Percentiles rank a stretch among this genome's conserved stretches.
phyloP scores from a whole-genome alignment of 2,113 vertebrate genomes.

The Oncorhynchus clarkii region DNA sequence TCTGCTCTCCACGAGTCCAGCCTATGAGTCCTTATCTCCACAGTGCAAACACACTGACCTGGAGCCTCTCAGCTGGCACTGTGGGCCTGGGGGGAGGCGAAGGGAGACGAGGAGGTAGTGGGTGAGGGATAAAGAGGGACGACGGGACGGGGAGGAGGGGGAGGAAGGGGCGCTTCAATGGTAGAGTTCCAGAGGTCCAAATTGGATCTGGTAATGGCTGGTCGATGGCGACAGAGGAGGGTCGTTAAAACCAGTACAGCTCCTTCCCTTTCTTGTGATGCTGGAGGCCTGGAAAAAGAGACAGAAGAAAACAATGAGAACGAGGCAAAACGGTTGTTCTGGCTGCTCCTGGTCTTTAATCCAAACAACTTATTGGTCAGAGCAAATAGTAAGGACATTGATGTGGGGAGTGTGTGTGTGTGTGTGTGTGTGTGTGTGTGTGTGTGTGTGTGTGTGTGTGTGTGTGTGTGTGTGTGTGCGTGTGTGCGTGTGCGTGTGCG shows the following conservation, averaged over 20 bases:
- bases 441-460: too few relatives aligned
- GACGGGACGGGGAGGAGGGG: constrained; percentile 39
- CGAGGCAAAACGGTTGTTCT: constrained; percentile 65
- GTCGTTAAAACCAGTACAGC: constrained; percentile 81
- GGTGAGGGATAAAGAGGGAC: constrained; percentile 24
- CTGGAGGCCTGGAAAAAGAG: constrained; percentile 69
- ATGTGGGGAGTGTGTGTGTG: constrained; percentile 12
- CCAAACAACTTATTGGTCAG: constrained; percentile 46
- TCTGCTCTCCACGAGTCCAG: constrained; percentile 17
- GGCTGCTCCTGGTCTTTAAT: constrained; percentile 58
- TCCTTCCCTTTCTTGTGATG: constrained; percentile 82
- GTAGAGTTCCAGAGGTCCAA: constrained; percentile 69
- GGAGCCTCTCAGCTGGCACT: constrained; percentile 65
- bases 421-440: too few relatives aligned
- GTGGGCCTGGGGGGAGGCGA: constrained; percentile 34
- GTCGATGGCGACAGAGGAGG: constrained; percentile 44
- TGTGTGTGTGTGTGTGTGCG: too few relatives aligned
- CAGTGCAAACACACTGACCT: constrained; percentile 72
- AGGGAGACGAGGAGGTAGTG: background rate
- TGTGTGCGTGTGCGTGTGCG: too few relatives aligned
- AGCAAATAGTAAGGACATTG: constrained; percentile 41
- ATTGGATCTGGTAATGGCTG: constrained; percentile 73
- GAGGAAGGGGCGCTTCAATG: constrained; percentile 60
- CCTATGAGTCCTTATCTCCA: constrained; percentile 67
- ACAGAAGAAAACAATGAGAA: constrained; percentile 11